Percentiles rank a stretch among this genome's conserved stretches.
phyloP scores from a whole-genome alignment of 53 echinoderm and acorn worm genomes.

The Patiria pectinifera region DNA sequence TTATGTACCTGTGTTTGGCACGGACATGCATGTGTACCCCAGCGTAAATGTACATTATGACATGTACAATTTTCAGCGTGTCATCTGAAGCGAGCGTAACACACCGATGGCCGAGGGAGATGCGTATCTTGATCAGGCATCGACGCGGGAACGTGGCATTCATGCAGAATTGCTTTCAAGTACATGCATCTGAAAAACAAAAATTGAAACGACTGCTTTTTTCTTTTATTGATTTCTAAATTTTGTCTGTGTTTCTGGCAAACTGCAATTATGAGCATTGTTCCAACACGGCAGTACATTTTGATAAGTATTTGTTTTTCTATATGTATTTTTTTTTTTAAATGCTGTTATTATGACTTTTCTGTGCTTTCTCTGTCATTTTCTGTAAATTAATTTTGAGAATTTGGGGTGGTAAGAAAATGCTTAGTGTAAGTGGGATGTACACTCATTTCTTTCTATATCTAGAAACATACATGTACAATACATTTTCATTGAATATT shows the following conservation, averaged over 20 bases:
- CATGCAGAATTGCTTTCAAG: not conserved
- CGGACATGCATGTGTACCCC: no score
- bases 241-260: not conserved
- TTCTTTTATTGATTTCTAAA: not conserved
- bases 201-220: not conserved
- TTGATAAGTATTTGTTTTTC: not conserved
- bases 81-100: not conserved
- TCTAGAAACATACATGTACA: no score
- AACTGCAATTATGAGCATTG: not conserved
- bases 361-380: no score
- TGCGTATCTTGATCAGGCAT: not conserved
- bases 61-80: not conserved
- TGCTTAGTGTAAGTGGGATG: not conserved
- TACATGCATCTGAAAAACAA: not conserved
- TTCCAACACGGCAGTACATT: not conserved
- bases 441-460: no score
- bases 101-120: not conserved
- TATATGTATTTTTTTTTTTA: no score
- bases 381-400: not conserved
- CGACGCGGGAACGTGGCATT: not conserved
- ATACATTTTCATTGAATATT: no score
- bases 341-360: no score
- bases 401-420: not conserved
- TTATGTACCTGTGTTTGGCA: not conserved
- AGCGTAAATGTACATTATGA: no score